A percentile compares a stretch with the other conserved stretches of the same genome.
phyloP scores from a whole-genome alignment of 2,888 invertebrate genomes.

The Heliconius ethilla region DNA sequence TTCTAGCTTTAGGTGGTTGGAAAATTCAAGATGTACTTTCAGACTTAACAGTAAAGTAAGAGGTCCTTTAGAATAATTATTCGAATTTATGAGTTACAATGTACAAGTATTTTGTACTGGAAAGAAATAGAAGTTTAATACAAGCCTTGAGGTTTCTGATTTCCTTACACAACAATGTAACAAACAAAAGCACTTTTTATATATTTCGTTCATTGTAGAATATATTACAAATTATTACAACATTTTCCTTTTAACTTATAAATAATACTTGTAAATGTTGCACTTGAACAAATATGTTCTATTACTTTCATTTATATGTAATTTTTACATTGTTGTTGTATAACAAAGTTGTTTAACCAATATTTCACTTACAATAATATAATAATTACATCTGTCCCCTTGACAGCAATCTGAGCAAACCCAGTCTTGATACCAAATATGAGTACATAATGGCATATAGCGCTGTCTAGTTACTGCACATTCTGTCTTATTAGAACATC shows the following conservation, averaged over 20 bases:
- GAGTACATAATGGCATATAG: constrained; percentile 90
- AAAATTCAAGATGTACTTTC: too few species aligned
- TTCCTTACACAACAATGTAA: not conserved
- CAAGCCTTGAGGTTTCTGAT: too few species aligned
- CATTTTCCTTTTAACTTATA: too few species aligned
- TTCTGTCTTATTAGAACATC: constrained; percentile 90
- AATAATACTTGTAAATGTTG: not conserved
- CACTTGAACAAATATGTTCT: not conserved
- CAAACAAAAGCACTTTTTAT: not conserved
- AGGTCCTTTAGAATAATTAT: too few species aligned
- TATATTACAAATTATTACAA: too few species aligned
- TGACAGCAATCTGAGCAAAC: constrained; percentile 97
- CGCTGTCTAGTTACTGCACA: constrained; percentile 88
- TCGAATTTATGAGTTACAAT: too few species aligned
- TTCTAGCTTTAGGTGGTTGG: too few species aligned
- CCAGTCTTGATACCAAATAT: constrained; percentile 98
- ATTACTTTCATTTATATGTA: not conserved
- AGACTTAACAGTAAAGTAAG: too few species aligned
- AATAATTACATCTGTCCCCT: constrained; percentile 97
- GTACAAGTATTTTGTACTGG: too few species aligned
- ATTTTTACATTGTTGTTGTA: not conserved
- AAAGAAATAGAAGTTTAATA: too few species aligned
- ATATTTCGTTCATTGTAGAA: too few species aligned
- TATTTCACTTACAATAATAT: constrained; percentile 90
- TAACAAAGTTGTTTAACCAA: not conserved